Base-by-base conservation (phyloP, 2,888 invertebrate species). In the Eurytoma californica region DNA sequence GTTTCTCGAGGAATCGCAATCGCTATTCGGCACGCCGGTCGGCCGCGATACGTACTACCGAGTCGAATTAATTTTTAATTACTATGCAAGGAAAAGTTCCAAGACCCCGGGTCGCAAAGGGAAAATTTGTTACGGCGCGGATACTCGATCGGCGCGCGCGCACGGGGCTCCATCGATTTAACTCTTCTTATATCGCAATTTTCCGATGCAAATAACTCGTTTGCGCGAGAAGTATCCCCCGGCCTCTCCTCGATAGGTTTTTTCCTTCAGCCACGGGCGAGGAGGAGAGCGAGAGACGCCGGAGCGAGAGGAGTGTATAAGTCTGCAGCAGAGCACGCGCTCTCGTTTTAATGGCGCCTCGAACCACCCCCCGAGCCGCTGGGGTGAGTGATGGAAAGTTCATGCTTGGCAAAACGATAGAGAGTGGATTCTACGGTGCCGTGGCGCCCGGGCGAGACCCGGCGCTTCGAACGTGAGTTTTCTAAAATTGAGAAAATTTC, bases 401-500 rank as follows among this genome's bases (percentile, higher is more conserved):
- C 72, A 77, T 73, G 72, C 68, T 72, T 51, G 63, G 67, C 65
- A 69, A 65, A 76, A 60, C 72, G 73, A 75, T 65, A 73, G 66
- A 79, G 61, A 14, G 30, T 0, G 51, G 24, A 55, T 53, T 16
- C 16, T 30, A 7, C 24, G 72, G 28, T 30, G 39, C 13, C 16
- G 16, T 14, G 49, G 30, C 49, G 20, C 16, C 39, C 39, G 39
- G 47, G 24, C 49, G 24, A 49, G 49, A 47, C 24, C 24, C 18
- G 39, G 16, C 16, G 55, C 16, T 78, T 58, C 61, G 60, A 77
- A 79, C 79, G 73, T 76, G 79, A 75, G 79, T 81, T 79, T 81
- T 81, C 76, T 81, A 66, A 81, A 81, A 81, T 81, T 79, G 76
- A 79, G 79, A 81, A 81, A 79, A 81, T 81, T 77, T 79, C 53